Evolutionary conservation across 2,797 vertebrate species (phyloP).

Genomic region (Mycteria americana): DNA sequence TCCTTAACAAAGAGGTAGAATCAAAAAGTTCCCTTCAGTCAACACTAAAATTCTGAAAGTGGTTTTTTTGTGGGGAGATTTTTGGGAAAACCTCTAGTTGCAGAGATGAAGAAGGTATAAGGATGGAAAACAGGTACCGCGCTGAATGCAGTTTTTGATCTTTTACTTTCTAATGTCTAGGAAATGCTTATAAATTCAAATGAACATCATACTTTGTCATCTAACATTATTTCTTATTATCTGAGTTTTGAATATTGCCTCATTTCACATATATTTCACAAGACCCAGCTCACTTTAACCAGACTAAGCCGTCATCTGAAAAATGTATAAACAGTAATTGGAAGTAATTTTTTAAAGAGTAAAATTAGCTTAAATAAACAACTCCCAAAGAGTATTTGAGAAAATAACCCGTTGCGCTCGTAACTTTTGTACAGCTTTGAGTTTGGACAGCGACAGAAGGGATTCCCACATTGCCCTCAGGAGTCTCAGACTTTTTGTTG

Average conservation of each 20-base stretch:
- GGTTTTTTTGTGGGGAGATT: neutral
- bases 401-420: neutral
- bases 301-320: rapidly evolving
- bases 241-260: neutral
- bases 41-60: neutral
- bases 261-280: neutral
- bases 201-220: neutral
- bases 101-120: neutral
- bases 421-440: neutral
- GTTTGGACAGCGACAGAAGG: neutral
- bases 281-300: neutral
- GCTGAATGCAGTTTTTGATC: neutral
- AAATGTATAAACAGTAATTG: neutral
- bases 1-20: neutral
- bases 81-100: neutral
- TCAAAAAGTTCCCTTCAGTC: neutral
- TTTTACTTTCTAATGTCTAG: neutral
- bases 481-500: neutral
- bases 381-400: neutral
- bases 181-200: neutral
- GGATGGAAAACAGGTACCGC: neutral
- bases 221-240: neutral
- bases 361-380: neutral
- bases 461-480: neutral
- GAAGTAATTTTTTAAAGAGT: neutral